Percentiles rank a stretch among this genome's conserved stretches.
These are phyloP conservation scores for Sialis lutaria DNA, from an alignment of 2,888 invertebrate genomes.

Conservation along the genomic window DNA sequence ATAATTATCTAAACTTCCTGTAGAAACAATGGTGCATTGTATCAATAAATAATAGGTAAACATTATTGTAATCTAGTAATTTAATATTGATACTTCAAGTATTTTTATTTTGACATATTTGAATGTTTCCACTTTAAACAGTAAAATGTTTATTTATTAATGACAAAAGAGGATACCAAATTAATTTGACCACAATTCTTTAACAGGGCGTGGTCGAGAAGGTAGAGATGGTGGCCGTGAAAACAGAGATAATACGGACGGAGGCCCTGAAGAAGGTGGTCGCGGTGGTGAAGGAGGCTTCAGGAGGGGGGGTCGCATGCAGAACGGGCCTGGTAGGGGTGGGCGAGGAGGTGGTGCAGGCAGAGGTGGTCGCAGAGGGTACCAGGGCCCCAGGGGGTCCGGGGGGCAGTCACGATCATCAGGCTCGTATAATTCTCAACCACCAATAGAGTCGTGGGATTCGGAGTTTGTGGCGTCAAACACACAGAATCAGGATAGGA, in stretches of 20 bases:
- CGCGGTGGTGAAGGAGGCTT: constrained; percentile 16
- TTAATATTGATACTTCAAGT: neutral
- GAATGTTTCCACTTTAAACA: no score
- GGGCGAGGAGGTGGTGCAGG: constrained; percentile 32
- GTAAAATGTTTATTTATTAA: no score
- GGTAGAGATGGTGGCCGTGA: constrained; percentile 12
- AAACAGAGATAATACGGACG: constrained; percentile 23
- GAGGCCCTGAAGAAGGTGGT: constrained; percentile 20
- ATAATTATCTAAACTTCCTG: no score
- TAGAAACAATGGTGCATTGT: no score
- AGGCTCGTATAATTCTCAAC: constrained; percentile 17
- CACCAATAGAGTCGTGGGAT: constrained; percentile 33
- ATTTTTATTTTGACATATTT: neutral
- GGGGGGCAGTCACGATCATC: constrained; percentile 17
- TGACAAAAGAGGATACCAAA: no score
- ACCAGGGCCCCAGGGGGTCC: constrained; percentile 21
- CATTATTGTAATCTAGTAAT: neutral
- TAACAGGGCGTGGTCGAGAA: constrained; percentile 9
- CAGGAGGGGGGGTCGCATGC: constrained; percentile 13
- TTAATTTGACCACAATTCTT: no score
- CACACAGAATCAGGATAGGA: constrained; percentile 12
- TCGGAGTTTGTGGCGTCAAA: constrained; percentile 21
- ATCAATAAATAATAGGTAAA: neutral
- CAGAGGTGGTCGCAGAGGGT: constrained; percentile 22
- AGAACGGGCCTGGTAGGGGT: constrained; percentile 30